Percentiles rank a stretch among this genome's conserved stretches.
Conservation (phyloP, 2,888 invertebrate species). For the Coleophora deauratella region DNA sequence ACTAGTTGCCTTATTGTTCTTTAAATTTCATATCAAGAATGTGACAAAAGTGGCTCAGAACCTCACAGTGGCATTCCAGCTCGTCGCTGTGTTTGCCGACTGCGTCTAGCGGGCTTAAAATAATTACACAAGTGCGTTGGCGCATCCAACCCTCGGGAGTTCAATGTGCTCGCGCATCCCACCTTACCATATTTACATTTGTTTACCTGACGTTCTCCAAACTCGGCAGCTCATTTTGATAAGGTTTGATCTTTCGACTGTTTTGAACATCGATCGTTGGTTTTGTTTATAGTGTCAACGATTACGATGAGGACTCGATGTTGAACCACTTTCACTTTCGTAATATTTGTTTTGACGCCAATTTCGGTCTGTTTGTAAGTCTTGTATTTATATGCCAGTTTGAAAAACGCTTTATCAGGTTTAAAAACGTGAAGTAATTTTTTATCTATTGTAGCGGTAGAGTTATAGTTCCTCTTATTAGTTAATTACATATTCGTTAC, state of each 20-base stretch:
- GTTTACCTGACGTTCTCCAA: constrained; percentile 29
- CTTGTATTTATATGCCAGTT: neutral
- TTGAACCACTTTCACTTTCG: constrained; percentile 50
- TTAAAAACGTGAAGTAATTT: neutral
- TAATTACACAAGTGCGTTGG: constrained; percentile 66
- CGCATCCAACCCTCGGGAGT: constrained; percentile 40
- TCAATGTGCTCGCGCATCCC: constrained; percentile 35
- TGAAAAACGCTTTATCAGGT: neutral
- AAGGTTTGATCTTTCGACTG: constrained; percentile 19
- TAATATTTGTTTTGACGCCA: constrained; percentile 13
- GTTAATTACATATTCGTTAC: constrained; percentile 11
- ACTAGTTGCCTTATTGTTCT: too few species aligned
- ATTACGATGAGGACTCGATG: constrained; percentile 19
- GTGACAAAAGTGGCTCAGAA: neutral
- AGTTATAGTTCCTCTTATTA: constrained; percentile 1
- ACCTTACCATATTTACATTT: constrained; percentile 14
- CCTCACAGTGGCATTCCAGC: constrained; percentile 46
- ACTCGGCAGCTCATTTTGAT: constrained; percentile 1
- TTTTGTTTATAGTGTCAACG: constrained; percentile 15
- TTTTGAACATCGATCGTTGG: constrained; percentile 30
- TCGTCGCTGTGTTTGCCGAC: constrained; percentile 49
- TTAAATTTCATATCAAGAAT: too few species aligned
- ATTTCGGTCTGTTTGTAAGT: constrained; percentile 7
- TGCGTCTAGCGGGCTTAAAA: constrained; percentile 60
- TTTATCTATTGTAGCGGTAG: neutral